Percentiles rank a stretch among this genome's conserved stretches.
Conservation (phyloP, 1,140 invertebrate species). For the Eubasilissa regina region DNA sequence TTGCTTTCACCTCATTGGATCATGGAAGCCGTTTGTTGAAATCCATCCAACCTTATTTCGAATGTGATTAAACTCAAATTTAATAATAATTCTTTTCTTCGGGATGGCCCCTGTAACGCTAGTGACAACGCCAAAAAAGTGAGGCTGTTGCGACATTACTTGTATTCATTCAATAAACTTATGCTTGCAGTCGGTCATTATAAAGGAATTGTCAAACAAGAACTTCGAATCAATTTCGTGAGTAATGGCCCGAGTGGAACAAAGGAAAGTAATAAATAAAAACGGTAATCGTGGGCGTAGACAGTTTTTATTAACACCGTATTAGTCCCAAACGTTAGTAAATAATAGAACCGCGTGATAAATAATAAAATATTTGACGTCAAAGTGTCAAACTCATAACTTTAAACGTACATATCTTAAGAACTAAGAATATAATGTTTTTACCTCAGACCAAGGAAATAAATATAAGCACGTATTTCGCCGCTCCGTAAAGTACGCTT, state of each 20-base stretch:
- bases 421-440: too few species aligned
- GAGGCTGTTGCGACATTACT: constrained; percentile 13
- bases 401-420: too few species aligned
- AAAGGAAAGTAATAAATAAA: constrained; percentile 1
- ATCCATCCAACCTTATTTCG: constrained; percentile 39
- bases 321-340: neutral
- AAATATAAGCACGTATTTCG: too few species aligned
- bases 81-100: constrained; percentile 53
- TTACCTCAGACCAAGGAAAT: too few species aligned
- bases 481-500: too few species aligned
- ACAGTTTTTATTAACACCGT: neutral
- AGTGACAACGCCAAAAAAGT: constrained; percentile 18
- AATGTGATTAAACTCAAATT: constrained; percentile 58
- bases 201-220: neutral
- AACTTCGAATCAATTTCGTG: neutral
- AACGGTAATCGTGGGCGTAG: constrained; percentile 14
- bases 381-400: too few species aligned
- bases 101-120: neutral
- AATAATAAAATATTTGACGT: too few species aligned
- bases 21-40: constrained; percentile 41
- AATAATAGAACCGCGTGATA: too few species aligned
- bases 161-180: constrained; percentile 7
- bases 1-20: constrained; percentile 56
- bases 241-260: neutral
- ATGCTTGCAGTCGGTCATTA: constrained; percentile 9